Base-by-base conservation (phyloP, 2,797 vertebrate genomes). In the Protosalanx chinensis region DNA sequence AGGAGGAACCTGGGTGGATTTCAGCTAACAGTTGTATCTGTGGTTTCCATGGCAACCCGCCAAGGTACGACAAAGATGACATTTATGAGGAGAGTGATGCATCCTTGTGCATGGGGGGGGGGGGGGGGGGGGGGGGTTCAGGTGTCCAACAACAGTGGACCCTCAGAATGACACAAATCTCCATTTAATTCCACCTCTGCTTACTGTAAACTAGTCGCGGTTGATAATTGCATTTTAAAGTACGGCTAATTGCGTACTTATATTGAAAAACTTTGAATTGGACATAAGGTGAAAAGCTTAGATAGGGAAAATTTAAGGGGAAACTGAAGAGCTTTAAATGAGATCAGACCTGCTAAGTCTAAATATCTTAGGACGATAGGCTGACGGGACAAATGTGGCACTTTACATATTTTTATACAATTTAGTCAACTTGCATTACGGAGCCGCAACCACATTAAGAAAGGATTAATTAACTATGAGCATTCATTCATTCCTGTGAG, bases 161-260 rank as follows among this genome's bases (percentile, higher is more conserved):
- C 62, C n/a, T 64, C 62, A 12, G 62, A 64, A 64, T 41, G 63
- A 12, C 63, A 64, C 16, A 35, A 37, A 64, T 64, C 62, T 64
- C 58, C 12, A 29, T 12, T 13, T 15, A n/a, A 64, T 64, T 64
- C 12, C 23, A 29, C 37, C 6, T 4, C 32, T 41, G 67, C 51
- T n/a, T n/a, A n/a, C 53, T 33, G 30, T 35, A 51, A 12, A 30
- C 29, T 12, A 30, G 4, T 13, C 7, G 13, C 13, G 41, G 41
- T 13, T 46, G 10, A 64, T 64, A 35, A 35, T n/a, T 23, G n/a
- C 8, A 46, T 46, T 13, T 46, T 46, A 2, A 46, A 46, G 41
- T 46, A 46, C 41, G 2, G 41, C 41, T 46, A 46, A 46, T 46
- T 46, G 41, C 37, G 10, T 12, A 41, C 37, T 12, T 23, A n/a